Percentiles rank a stretch among this genome's conserved stretches.
Evolutionary conservation across 2,797 vertebrate species (phyloP).

Genomic region (Chelonia mydas): DNA sequence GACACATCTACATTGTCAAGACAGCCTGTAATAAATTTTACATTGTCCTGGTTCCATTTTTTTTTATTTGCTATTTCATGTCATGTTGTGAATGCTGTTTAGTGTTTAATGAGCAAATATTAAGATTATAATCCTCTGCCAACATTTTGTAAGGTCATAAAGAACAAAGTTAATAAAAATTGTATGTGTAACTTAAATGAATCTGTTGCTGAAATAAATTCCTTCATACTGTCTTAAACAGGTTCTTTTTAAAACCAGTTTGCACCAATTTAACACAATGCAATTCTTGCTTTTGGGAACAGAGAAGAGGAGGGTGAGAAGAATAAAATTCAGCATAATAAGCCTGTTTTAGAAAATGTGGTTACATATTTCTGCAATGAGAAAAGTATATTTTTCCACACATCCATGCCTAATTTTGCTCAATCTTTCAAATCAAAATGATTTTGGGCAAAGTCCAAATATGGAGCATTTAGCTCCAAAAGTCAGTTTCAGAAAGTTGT

Average conservation of each 20-base stretch:
- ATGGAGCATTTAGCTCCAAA: neutral
- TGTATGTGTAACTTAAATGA: fast-evolving
- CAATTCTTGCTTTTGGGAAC: neutral
- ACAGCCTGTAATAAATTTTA: neutral
- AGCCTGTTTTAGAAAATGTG: neutral
- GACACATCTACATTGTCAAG: neutral
- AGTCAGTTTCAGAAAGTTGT: neutral
- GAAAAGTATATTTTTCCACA: neutral
- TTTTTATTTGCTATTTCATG: neutral
- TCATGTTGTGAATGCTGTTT: neutral
- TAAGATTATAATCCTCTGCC: neutral
- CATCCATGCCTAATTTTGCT: neutral
- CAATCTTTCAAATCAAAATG: neutral
- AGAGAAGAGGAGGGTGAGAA: neutral
- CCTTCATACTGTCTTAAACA: neutral
- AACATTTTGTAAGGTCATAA: neutral
- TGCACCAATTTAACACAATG: neutral
- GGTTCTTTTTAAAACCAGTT: neutral
- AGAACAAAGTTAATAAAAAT: neutral
- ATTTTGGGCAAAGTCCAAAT: neutral
- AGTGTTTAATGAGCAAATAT: neutral
- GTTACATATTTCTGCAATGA: neutral
- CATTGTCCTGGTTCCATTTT: neutral
- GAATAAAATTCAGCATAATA: neutral
- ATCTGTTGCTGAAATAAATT: neutral